Evolutionary conservation across 1,140 invertebrate species (phyloP).

Genomic region (Laodelphax striatellus): DNA sequence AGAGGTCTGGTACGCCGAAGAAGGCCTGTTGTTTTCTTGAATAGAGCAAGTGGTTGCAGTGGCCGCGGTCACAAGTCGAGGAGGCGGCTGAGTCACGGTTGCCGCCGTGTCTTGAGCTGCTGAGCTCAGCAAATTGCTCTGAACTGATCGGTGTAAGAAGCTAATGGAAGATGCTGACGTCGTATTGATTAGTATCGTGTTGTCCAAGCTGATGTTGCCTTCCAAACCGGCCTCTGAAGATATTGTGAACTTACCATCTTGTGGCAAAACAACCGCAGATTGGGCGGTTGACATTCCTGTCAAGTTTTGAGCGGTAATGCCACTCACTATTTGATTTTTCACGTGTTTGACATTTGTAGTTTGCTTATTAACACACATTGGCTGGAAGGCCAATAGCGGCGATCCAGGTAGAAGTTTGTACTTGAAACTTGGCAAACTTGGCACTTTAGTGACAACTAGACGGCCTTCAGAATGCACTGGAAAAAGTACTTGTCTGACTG

Average conservation of each 20-base stretch:
- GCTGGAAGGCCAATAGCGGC: conserved; percentile 18
- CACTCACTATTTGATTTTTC: conserved; percentile 19
- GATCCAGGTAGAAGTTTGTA: conserved; percentile 9
- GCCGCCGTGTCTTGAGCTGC: too few species aligned
- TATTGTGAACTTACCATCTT: conserved; percentile 18
- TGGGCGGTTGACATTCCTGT: conserved; percentile 17
- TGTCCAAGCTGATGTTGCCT: conserved; percentile 17
- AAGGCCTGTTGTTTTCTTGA: not conserved
- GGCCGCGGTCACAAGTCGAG: not conserved
- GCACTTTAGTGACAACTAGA: conserved; percentile 24
- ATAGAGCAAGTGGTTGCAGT: not conserved
- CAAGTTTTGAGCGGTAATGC: conserved; percentile 18
- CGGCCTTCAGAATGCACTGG: conserved; percentile 22
- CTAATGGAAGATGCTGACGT: conserved; percentile 14
- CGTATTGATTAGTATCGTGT: conserved; percentile 19
- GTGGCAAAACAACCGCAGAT: conserved; percentile 23
- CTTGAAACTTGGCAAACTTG: conserved; percentile 16
- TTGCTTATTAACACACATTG: conserved; percentile 22
- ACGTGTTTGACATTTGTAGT: conserved; percentile 23
- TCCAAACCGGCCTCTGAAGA: conserved; percentile 9
- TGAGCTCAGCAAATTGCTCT: too few species aligned
- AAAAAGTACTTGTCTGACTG: conserved; percentile 22
- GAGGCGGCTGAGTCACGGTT: not conserved
- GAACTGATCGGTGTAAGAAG: conserved; percentile 11
- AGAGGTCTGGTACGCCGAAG: too few species aligned